These are phyloP conservation scores for human DNA, from an alignment of 2,113 vertebrate species.

Conservation along the genomic window GRCh38 chr16:13131501-13132000, in stretches of 20 bases:
- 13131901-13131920: neutral
- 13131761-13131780: neutral
- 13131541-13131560: too few species aligned
- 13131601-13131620: too few species aligned
- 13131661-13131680: neutral
- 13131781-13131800: neutral
- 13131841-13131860: conserved; percentile 14
- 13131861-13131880: neutral
- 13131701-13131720: neutral
- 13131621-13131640: too few species aligned
- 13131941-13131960: neutral
- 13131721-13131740: neutral
- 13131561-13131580: too few species aligned
- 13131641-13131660: neutral
- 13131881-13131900: neutral
- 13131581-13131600: too few species aligned
- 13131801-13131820: neutral
- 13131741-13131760: neutral
- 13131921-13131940: neutral
- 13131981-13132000: neutral
- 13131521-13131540: too few species aligned
- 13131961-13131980: neutral
- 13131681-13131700: neutral
- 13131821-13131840: neutral
- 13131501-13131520: too few species aligned